Evolutionary conservation across 1,140 invertebrate genomes (phyloP).

Genomic region (Episyrphus balteatus): DNA sequence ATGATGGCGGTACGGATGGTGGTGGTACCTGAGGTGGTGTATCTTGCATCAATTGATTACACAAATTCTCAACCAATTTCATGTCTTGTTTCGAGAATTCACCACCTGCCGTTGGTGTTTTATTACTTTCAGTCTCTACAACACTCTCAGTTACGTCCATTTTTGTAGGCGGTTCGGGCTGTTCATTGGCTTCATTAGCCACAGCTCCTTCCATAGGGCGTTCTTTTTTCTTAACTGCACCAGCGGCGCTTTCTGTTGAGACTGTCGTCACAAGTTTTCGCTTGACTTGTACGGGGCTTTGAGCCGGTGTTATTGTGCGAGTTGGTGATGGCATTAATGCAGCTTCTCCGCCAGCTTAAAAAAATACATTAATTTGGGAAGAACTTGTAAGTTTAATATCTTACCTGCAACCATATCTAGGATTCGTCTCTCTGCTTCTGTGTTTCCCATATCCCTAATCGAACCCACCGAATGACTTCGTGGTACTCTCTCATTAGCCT

Average conservation of each 20-base stretch:
- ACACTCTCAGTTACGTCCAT: slow-evolving; percentile 3
- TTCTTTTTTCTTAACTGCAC: slow-evolving; percentile 26
- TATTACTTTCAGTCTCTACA: slow-evolving; percentile 13
- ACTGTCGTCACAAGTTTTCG: slow-evolving; percentile 58
- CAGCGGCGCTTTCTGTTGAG: slow-evolving; percentile 45
- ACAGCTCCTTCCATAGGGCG: slow-evolving; percentile 21
- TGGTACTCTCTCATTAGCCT: slow-evolving; percentile 24
- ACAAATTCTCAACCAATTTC: slow-evolving; percentile 27
- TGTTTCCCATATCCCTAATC: slow-evolving; percentile 49
- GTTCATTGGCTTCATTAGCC: slow-evolving; percentile 14
- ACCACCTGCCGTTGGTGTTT: slow-evolving; percentile 5
- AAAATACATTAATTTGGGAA: background rate
- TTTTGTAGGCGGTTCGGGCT: slow-evolving; percentile 8
- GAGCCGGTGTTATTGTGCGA: slow-evolving; percentile 40
- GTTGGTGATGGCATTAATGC: slow-evolving; percentile 46
- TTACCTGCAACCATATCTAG: slow-evolving; percentile 53
- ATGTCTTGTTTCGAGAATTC: slow-evolving; percentile 33
- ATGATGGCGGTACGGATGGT: background rate
- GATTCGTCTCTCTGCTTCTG: slow-evolving; percentile 51
- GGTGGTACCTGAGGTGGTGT: background rate
- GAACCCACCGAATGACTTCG: slow-evolving; percentile 56
- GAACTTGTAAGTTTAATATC: slow-evolving; percentile 7
- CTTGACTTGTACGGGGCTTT: slow-evolving; percentile 39
- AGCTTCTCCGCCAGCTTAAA: slow-evolving; percentile 33
- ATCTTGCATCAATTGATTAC: slow-evolving; percentile 30